Base-by-base conservation (phyloP, 1,140 invertebrate genomes). In the Drosophila arizonae region DNA sequence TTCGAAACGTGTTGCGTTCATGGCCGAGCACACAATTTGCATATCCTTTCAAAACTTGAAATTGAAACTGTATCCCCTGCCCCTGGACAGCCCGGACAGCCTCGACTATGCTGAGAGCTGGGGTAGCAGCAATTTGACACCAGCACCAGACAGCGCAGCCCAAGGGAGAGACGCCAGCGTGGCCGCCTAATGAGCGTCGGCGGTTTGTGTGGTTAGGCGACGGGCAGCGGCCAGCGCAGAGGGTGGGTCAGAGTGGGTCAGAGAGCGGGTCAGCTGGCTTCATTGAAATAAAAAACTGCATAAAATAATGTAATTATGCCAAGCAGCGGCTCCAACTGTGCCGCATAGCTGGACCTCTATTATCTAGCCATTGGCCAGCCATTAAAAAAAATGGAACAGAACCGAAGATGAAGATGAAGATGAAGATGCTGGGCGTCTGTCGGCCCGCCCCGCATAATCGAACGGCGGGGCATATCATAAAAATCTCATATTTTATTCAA, bases 401-500 rank as follows among this genome's bases (percentile, higher is more conserved):
- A 1, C 5, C 3, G 21, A 24, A 1, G 21, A 24, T 24, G 26
- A 46, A 45, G 26, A 30, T 6, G 28, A 33, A 33, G 9, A 33
- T 9, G 33, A 8, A 33, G 33, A 9, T 8, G 33, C 33, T 33
- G 33, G 1, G 33, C 9, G 1, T 33, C 33, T 9, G 30, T n/a
- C 17, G 24, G 15, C 15, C 15, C 11, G 3, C 3, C 6, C 13
- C 2, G 13, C 41, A 15, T 45, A 24, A 46, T 33, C 43, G 43
- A 45, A 48, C 26, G 30, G 10, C 4, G 15, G 3, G 45, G n/a
- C 41, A 46, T 60, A 89, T 89, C 72, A 89, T 89, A 89, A 89
- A 89, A 89, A 77, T 72, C 88, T 90, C 88, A 90, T 90, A 90
- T 90, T 90, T 90, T 90, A 90, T 90, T 90, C 78, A 90, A 90